Conservation (phyloP, 2,888 invertebrate species). For the Isotomurus palustris region DNA sequence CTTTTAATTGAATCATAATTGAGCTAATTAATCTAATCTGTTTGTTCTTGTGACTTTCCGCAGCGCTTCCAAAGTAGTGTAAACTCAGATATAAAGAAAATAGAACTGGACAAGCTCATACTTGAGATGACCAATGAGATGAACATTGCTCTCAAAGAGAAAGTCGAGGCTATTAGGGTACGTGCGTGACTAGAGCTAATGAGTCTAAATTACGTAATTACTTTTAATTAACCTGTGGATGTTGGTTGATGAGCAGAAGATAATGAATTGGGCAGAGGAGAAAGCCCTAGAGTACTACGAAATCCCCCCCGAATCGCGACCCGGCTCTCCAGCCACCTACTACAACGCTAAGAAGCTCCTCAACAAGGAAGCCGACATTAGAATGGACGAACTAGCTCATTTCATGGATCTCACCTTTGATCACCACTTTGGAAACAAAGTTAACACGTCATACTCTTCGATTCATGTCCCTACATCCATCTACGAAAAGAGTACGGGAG, state of each 20-base stretch:
- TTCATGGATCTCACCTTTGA: slow-evolving; percentile 21
- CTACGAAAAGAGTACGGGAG: slow-evolving; percentile 67
- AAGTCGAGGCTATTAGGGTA: slow-evolving; percentile 83
- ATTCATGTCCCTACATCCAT: slow-evolving; percentile 94
- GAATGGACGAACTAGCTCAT: slow-evolving; percentile 48
- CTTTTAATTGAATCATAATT: not conserved
- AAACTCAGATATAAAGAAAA: slow-evolving; percentile 63
- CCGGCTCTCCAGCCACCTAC: slow-evolving; percentile 53
- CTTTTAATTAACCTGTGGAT: too few relatives aligned
- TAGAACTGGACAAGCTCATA: slow-evolving; percentile 73
- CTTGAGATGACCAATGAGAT: slow-evolving; percentile 75
- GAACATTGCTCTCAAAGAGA: slow-evolving; percentile 75
- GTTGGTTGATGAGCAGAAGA: too few relatives aligned
- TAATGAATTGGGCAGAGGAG: slow-evolving; percentile 34
- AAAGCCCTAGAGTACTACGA: slow-evolving; percentile 37
- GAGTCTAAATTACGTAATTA: not conserved
- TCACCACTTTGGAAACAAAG: slow-evolving; percentile 25
- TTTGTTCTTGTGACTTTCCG: slow-evolving; percentile 48
- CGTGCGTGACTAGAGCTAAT: slow-evolving; percentile 33
- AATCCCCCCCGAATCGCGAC: slow-evolving; percentile 9
- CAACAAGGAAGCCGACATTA: slow-evolving; percentile 23
- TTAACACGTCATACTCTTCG: slow-evolving; percentile 56
- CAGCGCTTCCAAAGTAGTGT: slow-evolving; percentile 68
- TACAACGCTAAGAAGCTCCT: slow-evolving; percentile 82
- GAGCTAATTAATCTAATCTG: slow-evolving; percentile 2